Conservation (phyloP, 2,888 invertebrate species). For the Imbricaverruca yamaguchii region DNA sequence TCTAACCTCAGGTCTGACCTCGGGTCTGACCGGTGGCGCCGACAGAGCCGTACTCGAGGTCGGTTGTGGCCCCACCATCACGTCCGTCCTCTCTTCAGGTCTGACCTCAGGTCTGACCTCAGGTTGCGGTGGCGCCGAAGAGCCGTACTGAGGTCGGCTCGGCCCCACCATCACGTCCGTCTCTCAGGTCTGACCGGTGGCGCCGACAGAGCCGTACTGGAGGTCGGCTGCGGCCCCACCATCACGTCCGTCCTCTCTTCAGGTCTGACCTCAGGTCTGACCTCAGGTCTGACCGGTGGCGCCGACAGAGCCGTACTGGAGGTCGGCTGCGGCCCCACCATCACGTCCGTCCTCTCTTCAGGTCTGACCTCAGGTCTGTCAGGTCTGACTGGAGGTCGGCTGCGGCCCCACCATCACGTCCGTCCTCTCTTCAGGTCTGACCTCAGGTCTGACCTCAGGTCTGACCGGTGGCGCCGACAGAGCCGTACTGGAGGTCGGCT, state of each 20-base stretch:
- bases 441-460: too few species aligned
- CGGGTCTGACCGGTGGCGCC: background rate
- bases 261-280: too few species aligned
- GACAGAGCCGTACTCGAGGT: constrained; percentile 17
- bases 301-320: background rate
- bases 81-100: constrained; percentile 24
- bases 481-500: constrained; percentile 23
- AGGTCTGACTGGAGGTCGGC: constrained; percentile 7
- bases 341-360: constrained; percentile 24
- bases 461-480: background rate
- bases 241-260: constrained; percentile 24
- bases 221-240: constrained; percentile 26
- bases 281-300: background rate
- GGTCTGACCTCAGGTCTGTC: too few species aligned
- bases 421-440: too few species aligned
- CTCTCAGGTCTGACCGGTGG: background rate
- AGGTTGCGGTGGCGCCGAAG: background rate
- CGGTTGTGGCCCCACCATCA: constrained; percentile 26
- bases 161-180: constrained; percentile 25
- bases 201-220: background rate
- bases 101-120: background rate
- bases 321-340: constrained; percentile 26
- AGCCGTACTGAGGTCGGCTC: constrained; percentile 24
- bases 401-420: constrained; percentile 26
- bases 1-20: background rate